Evolutionary conservation across 2,113 vertebrate genomes (phyloP), one percentile per base, ranked within the genome.

Genomic region (Periophthalmodon schlosseri): DNA sequence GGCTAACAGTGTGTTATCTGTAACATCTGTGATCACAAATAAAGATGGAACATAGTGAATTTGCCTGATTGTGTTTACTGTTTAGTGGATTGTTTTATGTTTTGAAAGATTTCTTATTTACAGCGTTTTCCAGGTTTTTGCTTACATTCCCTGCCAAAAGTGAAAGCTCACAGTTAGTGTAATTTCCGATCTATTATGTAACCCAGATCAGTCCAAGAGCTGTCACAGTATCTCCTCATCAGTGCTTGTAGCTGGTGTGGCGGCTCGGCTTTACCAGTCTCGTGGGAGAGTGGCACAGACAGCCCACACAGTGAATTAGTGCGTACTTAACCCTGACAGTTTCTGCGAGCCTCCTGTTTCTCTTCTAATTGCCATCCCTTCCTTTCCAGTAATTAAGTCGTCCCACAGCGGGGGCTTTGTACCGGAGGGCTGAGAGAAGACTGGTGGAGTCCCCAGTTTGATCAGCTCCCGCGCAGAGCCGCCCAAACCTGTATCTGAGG

Each of bases 271-370:
- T 75, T 86, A 74, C 78, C 75, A 78, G 50, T 87, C 90, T 86
- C 86, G 33, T 50, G 86, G 76, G 91, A 92, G 72, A 68, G 76
- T 77, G 73, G 75, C 80, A 74, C 78, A 82, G 65, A 57, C 85
- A 50, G 82, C 88, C 88, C 86, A 90, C 90, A 64, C 88, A 86
- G 81, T 91, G 91, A 91, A 92, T 93, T 91, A 93, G 91, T 90
- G 88, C 84, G 85, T 89, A 87, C 90, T 93, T 93, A 94, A 94
- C 93, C 92, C 90, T 86, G 90, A 91, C 91, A 91, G 87, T 88
- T 92, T 83, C 86, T 93, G 88, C 83, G 82, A 88, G 86, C 89
- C 90, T 92, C 87, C 82, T 78, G 86, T 86, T 89, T 91, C 91
- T 90, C 66, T 65, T 87, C 89, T 93, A 93, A 94, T 94, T 94